Conservation (phyloP, 2,888 invertebrate species). For the Nephrotoma flavescens region DNA sequence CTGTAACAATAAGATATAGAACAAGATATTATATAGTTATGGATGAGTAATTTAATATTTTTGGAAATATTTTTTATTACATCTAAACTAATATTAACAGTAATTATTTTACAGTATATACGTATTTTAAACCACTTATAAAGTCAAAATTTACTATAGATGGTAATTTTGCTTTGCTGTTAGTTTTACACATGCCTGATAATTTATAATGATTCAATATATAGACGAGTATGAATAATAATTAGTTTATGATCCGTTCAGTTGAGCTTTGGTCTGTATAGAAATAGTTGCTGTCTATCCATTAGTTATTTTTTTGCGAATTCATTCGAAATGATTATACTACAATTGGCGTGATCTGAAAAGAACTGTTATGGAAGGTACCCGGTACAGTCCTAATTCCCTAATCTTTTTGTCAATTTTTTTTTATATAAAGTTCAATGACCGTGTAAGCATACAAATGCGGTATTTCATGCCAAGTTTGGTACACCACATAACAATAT, state of each 20-base stretch:
- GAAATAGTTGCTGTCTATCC: background rate
- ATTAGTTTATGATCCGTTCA: background rate
- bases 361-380: background rate
- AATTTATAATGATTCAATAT: background rate
- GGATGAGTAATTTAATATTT: background rate
- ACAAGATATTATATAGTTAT: background rate
- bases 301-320: background rate
- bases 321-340: background rate
- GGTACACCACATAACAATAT: too few species aligned
- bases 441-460: too few species aligned
- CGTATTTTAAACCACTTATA: background rate
- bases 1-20: constrained; percentile 30
- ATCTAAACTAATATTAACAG: background rate
- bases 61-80: background rate
- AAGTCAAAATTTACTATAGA: background rate
- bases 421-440: too few species aligned
- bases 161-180: background rate
- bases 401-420: too few species aligned
- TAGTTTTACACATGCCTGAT: background rate
- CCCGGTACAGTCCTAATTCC: background rate
- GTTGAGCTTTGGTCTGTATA: background rate
- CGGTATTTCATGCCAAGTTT: too few species aligned
- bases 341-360: background rate
- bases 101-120: background rate
- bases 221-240: background rate